Base-by-base conservation (phyloP, 2,797 vertebrate species). In the Miichthys miiuy region DNA sequence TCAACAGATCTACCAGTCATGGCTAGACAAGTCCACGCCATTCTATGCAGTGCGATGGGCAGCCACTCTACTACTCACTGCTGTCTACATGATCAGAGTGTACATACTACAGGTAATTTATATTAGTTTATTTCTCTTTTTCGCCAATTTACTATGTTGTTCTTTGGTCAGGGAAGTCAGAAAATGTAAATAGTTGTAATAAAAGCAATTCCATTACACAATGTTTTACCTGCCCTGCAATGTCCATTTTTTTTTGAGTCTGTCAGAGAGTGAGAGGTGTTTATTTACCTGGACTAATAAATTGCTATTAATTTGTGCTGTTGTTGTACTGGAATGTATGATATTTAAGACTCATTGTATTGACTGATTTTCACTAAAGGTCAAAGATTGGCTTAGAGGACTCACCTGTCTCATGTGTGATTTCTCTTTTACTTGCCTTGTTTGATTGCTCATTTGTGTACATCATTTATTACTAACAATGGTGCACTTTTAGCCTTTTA, bases 11-110 rank as follows among this genome's bases (percentile, higher is more conserved):
- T 99, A 99, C 92, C 98, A 99, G 91, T 97, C 98, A 90, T 99
- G 97, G 97, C 94, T 99, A 93, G 98, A 99, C 96, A 99, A 97
- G 94, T 99, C 98, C 66, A 99, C 98, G 3, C 98, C 98, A 0
- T 98, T 98, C 82, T 96, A 97, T 48, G 89, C 95, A 10, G 93
- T 96, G 82, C 96, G 98, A 92, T 99, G 98, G 98, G 95, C 95
- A 17, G 88, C 81, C 77, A 99, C 98, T 55, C 88, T 99, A 93
- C 92, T 97, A 83, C 94, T 99, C 87, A 97, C 97, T 84, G 96
- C 94, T 70, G 82, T 99, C 93, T 99, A 99, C 94, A 97, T 99
- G 98, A 96, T 99, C 93, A 96, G 98, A 94, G 98, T 99, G 89
- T 99, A 99, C 95, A 95, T 99, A 94, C 95, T 99, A 92, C 98